Percentiles rank a stretch among this genome's conserved stretches.
phyloP scores from a whole-genome alignment of 2,113 vertebrate genomes.

The Crocuta crocuta region DNA sequence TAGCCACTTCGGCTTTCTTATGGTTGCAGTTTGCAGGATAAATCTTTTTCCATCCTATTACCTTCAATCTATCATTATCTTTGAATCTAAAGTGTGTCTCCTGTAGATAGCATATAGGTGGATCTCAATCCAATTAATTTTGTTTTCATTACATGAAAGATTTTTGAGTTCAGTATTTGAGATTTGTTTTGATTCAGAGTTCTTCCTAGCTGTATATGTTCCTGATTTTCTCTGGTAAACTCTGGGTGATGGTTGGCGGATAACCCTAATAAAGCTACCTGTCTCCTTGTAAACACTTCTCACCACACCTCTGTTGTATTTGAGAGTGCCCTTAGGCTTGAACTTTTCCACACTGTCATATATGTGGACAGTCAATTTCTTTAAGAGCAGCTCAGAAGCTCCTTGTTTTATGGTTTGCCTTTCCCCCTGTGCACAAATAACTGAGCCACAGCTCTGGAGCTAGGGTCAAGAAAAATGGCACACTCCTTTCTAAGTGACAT shows the following conservation, averaged over 20 bases:
- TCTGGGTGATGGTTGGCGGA: background rate
- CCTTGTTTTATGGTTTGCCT: background rate
- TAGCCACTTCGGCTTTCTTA: background rate
- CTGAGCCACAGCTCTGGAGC: background rate
- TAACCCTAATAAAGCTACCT: background rate
- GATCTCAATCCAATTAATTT: background rate
- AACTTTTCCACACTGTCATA: background rate
- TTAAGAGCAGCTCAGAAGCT: background rate
- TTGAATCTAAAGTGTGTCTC: background rate
- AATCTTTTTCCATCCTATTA: background rate
- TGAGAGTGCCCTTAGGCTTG: background rate
- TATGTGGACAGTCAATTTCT: background rate
- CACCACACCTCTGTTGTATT: background rate
- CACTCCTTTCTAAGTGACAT: background rate
- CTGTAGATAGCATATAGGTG: background rate
- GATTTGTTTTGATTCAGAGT: background rate
- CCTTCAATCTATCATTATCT: background rate
- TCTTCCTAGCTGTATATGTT: background rate
- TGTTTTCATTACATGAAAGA: background rate
- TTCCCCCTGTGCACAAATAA: background rate
- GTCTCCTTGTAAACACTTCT: background rate
- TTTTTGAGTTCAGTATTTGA: background rate
- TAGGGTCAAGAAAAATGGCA: background rate
- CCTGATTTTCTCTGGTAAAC: background rate
- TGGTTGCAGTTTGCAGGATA: background rate